phyloP scores from a whole-genome alignment of 2,888 invertebrate genomes.

The Chymomyza fuscimana region DNA sequence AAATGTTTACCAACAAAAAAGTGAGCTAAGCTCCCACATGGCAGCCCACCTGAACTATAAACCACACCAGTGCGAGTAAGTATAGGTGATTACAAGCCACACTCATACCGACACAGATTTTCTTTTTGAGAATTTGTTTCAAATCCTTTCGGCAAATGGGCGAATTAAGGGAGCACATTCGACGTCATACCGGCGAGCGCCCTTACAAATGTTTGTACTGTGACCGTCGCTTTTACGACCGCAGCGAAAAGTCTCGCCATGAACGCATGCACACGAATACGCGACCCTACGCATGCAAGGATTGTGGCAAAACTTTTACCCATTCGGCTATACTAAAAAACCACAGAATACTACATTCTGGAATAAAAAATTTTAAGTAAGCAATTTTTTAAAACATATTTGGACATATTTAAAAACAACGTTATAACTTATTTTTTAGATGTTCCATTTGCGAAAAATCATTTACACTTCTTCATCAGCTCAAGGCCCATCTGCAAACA shows the following conservation, averaged over 20 bases:
- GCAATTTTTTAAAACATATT: neutral
- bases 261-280: constrained; percentile 76
- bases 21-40: constrained; percentile 72
- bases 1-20: constrained; percentile 70
- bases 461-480: constrained; percentile 75
- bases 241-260: constrained; percentile 61
- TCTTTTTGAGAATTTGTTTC: constrained; percentile 64
- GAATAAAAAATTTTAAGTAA: constrained; percentile 53
- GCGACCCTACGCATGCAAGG: constrained; percentile 73
- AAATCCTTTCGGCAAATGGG: constrained; percentile 76
- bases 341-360: constrained; percentile 62
- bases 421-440: constrained; percentile 35
- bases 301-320: constrained; percentile 74
- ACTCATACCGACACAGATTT: too few relatives aligned
- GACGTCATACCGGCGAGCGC: constrained; percentile 78
- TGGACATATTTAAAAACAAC: too few relatives aligned
- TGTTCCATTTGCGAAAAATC: constrained; percentile 74
- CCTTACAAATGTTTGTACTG: constrained; percentile 76
- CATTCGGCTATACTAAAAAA: constrained; percentile 76
- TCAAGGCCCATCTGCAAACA: constrained; percentile 76
- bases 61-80: constrained; percentile 78
- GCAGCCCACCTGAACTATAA: constrained; percentile 71
- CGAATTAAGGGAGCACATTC: constrained; percentile 77
- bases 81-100: neutral
- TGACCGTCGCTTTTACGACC: constrained; percentile 56